phyloP scores from a whole-genome alignment of 2,797 vertebrate genomes.

The Rhinichthys osculus region DNA sequence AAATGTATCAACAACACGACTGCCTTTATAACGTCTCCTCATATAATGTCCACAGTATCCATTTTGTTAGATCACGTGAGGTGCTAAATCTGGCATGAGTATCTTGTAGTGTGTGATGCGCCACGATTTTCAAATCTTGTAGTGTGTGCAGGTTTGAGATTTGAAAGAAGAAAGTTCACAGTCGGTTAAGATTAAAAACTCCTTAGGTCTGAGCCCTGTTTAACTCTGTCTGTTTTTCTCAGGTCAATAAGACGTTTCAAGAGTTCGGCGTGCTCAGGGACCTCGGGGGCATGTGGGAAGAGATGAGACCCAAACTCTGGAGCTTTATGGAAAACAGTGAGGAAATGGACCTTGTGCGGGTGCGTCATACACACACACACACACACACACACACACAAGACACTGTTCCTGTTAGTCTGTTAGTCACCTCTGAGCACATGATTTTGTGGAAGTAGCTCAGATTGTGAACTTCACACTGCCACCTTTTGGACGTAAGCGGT shows the following conservation, averaged over 20 bases:
- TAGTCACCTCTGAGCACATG: conserved; percentile 10
- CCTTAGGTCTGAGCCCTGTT: background rate
- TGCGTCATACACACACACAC: conserved; percentile 66
- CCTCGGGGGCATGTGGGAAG: conserved; percentile 93
- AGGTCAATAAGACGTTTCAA: conserved; percentile 98
- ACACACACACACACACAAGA: conserved; percentile 11
- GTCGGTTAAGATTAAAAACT: background rate
- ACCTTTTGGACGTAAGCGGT: conserved; percentile 24
- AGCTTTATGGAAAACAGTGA: conserved; percentile 91
- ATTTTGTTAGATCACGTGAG: background rate
- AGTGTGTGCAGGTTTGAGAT: background rate
- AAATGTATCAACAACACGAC: background rate
- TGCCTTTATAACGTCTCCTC: background rate
- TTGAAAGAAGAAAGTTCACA: background rate
- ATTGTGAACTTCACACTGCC: conserved; percentile 31
- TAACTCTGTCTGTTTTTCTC: conserved; percentile 23
- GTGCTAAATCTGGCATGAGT: background rate
- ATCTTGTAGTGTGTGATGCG: background rate
- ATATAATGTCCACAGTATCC: background rate
- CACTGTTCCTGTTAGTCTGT: conserved; percentile 7
- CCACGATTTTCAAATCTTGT: background rate
- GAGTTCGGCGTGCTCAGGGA: conserved; percentile 92
- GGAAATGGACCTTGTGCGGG: conserved; percentile 91
- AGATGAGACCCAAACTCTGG: conserved; percentile 91
- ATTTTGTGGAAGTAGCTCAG: background rate